A percentile compares a stretch with the other conserved stretches of the same genome.
Evolutionary conservation across 2,113 vertebrate genomes (phyloP).

Genomic region (Copsychus sechellarum): DNA sequence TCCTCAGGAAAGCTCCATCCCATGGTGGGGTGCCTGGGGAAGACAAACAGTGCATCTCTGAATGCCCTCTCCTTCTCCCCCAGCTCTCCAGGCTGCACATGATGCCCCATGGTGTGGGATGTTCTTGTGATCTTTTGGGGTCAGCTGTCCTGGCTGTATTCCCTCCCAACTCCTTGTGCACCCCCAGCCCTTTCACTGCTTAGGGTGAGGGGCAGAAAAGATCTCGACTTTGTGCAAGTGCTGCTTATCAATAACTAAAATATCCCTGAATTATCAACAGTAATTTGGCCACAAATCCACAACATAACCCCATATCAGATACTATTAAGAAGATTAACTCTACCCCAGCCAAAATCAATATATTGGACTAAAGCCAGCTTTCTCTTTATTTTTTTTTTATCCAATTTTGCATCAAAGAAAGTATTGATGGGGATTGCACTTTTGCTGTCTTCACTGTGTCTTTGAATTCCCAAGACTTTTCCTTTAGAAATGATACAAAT

Average conservation of each 20-base stretch:
- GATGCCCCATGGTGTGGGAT: not conserved
- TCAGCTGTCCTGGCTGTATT: not conserved
- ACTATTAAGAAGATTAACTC: not conserved
- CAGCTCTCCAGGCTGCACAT: not conserved
- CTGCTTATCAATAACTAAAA: not conserved
- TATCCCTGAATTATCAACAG: not conserved
- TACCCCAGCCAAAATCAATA: not conserved
- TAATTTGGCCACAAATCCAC: not conserved
- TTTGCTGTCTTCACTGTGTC: not conserved
- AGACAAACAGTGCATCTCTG: fast-evolving
- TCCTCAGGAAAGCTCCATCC: not conserved
- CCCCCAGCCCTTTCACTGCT: fast-evolving
- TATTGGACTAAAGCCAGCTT: not conserved
- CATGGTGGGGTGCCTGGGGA: fast-evolving
- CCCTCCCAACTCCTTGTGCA: not conserved
- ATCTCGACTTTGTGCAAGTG: not conserved
- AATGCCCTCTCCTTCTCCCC: fast-evolving
- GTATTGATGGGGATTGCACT: not conserved
- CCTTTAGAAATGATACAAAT: not conserved
- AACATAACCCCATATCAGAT: not conserved
- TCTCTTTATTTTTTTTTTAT: not conserved
- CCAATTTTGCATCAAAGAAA: not conserved
- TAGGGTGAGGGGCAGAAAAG: not conserved
- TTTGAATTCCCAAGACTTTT: not conserved
- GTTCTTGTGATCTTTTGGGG: not conserved